phyloP scores from a whole-genome alignment of 2,113 vertebrate species.

The Ranitomeya imitator region DNA sequence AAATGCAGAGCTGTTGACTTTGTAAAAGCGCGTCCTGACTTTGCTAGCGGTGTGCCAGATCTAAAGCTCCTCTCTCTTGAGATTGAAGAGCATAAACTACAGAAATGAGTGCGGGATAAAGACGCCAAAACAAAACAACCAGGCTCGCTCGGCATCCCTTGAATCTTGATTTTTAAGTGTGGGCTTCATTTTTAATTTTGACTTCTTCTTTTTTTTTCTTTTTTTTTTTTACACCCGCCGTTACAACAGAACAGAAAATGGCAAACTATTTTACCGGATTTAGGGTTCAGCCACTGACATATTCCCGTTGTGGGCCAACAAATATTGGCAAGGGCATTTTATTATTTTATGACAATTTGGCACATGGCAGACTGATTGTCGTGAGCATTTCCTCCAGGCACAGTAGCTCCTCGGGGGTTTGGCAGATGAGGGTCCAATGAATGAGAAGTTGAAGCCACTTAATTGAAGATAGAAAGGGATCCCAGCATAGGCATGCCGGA shows the following conservation, averaged over 20 bases:
- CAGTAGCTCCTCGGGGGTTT: too few species aligned
- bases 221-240: too few species aligned
- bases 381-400: not conserved
- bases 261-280: not conserved
- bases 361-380: too few species aligned
- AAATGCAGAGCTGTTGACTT: constrained; percentile 86
- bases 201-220: not conserved
- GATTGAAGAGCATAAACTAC: constrained; percentile 59
- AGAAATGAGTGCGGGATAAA: not conserved
- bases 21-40: constrained; percentile 82
- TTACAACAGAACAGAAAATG: not conserved
- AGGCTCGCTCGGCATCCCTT: not conserved
- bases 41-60: constrained; percentile 74
- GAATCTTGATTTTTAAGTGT: not conserved
- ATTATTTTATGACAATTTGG: not conserved
- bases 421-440: too few species aligned
- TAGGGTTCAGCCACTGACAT: not conserved
- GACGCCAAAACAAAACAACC: not conserved
- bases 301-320: not conserved
- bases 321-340: not conserved
- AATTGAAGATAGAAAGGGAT: too few species aligned
- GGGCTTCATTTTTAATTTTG: not conserved
- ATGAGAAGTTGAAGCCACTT: too few species aligned
- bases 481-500: too few species aligned
- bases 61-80: constrained; percentile 72